Evolutionary conservation across 2,888 invertebrate genomes (phyloP).

Genomic region (Mimas tiliae): DNA sequence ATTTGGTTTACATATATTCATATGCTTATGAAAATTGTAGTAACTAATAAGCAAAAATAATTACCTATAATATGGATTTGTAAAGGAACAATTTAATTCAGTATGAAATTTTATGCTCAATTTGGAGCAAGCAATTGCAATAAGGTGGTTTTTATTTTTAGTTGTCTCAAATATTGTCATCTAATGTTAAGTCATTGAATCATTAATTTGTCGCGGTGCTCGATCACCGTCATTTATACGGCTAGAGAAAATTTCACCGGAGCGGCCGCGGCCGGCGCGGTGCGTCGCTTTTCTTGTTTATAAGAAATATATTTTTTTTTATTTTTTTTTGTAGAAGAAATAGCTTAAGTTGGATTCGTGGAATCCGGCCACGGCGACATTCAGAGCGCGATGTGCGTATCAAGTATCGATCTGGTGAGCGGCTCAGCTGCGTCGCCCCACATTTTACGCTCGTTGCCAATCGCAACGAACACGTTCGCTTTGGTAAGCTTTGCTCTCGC

Average conservation of each 20-base stretch:
- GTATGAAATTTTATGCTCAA: too few relatives aligned
- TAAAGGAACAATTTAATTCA: too few relatives aligned
- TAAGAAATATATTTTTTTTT: conserved; percentile 42
- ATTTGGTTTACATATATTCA: not conserved
- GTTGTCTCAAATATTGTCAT: too few relatives aligned
- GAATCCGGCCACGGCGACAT: conserved; percentile 69
- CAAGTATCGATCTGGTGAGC: conserved; percentile 77
- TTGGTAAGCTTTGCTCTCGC: conserved; percentile 48
- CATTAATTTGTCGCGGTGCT: conserved; percentile 32
- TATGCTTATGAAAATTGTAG: too few relatives aligned
- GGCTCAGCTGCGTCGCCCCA: conserved; percentile 74
- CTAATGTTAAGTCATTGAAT: conserved; percentile 12
- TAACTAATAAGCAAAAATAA: too few relatives aligned
- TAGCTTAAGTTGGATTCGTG: conserved; percentile 50
- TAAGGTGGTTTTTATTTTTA: too few relatives aligned
- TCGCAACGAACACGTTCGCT: conserved; percentile 60
- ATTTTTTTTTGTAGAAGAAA: conserved; percentile 47
- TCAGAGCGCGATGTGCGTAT: conserved; percentile 76
- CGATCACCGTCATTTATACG: conserved; percentile 31
- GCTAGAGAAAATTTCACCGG: conserved; percentile 4
- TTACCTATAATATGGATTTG: too few relatives aligned
- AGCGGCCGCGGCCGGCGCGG: conserved; percentile 13
- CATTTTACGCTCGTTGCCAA: conserved; percentile 73
- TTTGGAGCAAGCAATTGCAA: too few relatives aligned
- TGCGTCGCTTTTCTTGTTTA: conserved; percentile 41